phyloP scores from a whole-genome alignment of 1,140 invertebrate genomes.

The Eulimnadia texana region DNA sequence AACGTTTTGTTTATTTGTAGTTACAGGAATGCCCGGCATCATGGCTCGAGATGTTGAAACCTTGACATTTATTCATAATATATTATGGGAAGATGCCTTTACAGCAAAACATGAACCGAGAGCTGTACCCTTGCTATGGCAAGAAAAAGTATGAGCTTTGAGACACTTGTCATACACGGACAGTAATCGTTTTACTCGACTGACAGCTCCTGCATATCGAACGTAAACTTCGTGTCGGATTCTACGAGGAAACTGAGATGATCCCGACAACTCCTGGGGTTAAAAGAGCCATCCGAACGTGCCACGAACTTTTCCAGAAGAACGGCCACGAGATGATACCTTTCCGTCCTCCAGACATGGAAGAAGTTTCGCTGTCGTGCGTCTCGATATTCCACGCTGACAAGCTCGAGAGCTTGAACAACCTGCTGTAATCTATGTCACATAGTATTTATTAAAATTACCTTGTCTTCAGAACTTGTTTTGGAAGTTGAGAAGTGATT shows the following conservation, averaged over 20 bases:
- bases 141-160: slow-evolving; percentile 18
- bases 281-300: slow-evolving; percentile 24
- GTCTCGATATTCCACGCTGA: slow-evolving; percentile 7
- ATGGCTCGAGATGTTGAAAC: slow-evolving; percentile 16
- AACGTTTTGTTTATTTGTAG: slow-evolving; percentile 15
- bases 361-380: background rate
- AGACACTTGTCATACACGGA: background rate
- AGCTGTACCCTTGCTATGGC: slow-evolving; percentile 19
- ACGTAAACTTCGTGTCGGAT: slow-evolving; percentile 25
- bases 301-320: slow-evolving; percentile 22
- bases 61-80: background rate
- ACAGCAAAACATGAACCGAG: slow-evolving; percentile 15
- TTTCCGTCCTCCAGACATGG: slow-evolving; percentile 14
- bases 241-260: slow-evolving; percentile 25
- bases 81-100: slow-evolving; percentile 3
- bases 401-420: background rate
- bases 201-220: slow-evolving; percentile 14
- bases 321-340: slow-evolving; percentile 25
- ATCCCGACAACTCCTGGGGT: slow-evolving; percentile 26
- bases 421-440: background rate
- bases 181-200: background rate
- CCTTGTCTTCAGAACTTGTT: background rate
- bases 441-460: background rate
- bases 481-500: background rate
- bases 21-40: background rate